Evolutionary conservation across 35 echinoderm and acorn worm genomes (phyloP), one percentile per base, ranked within the genome.

Genomic region (Anneissia japonica): DNA sequence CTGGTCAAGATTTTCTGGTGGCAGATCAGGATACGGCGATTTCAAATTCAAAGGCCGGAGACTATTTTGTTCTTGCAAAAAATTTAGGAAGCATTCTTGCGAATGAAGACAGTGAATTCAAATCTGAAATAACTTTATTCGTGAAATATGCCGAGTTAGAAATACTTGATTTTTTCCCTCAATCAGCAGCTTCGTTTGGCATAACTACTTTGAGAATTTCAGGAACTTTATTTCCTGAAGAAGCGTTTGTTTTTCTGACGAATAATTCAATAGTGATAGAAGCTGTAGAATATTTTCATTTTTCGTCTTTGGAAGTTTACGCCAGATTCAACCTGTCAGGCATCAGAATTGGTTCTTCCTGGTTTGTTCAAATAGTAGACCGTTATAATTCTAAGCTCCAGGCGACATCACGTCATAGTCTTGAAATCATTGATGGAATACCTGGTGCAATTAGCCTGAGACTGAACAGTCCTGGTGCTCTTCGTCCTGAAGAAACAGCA

Each of bases 151-250:
- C 89, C 16, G 17, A 28, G 23, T 77, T 91, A 28, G 89, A 91
- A 51, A 82, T 91, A 46, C 34, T 91, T 3, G 51, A 86, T 41
- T 39, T 91, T 37, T n/a, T 16, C 5, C 89, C 89, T 11, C 30
- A 46, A 28, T n/a, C 19, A 77, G 89, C 84, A 30, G 89, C 84
- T 16, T 84, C 89, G 1, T 32, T 84, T 11, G 89, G 89, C 32
- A 86, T 32, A 35, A 51, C 86, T 29, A 91, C 89, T 12, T 74
- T 91, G 31, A 31, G 34, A 38, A 46, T 91, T n/a, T 34, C 31
- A 9, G 89, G 89, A 19, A 91, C 89, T 28, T 72, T 86, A 46
- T 86, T 91, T 45, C 89, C 89, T 46, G 89, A 91, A 38, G 64
- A 86, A 4, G 76, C 46, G n/a, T 39, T 14, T 36, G 84, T 82